Evolutionary conservation across 2,888 invertebrate species (phyloP).

Genomic region (Glaucopsyche alexis): DNA sequence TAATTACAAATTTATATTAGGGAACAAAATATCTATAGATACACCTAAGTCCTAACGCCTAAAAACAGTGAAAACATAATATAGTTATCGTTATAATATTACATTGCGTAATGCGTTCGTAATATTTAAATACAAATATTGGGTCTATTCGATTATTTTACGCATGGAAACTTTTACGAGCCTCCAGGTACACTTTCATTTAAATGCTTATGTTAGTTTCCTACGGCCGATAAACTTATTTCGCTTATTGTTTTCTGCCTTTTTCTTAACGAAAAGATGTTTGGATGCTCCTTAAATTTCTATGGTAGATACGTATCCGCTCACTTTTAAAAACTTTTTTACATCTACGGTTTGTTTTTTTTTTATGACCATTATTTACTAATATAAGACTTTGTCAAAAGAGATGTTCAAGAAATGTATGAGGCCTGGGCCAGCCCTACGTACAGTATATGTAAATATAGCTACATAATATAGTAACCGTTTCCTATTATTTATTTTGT

Average conservation of each 20-base stretch:
- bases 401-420: too few species aligned
- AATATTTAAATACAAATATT: slow-evolving; percentile 8
- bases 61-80: not conserved
- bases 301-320: not conserved
- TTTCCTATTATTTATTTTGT: too few species aligned
- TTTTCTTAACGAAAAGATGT: not conserved
- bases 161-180: slow-evolving; percentile 32
- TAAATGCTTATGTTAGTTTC: slow-evolving; percentile 34
- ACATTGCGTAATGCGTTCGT: not conserved
- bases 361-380: not conserved
- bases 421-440: too few species aligned
- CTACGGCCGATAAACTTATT: slow-evolving; percentile 8
- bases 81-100: not conserved
- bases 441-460: too few species aligned
- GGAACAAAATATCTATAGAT: not conserved
- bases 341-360: not conserved
- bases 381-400: too few species aligned
- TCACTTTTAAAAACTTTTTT: not conserved
- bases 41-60: not conserved
- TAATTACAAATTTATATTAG: too few species aligned
- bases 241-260: slow-evolving; percentile 18
- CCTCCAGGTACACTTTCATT: slow-evolving; percentile 36
- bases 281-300: not conserved
- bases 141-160: slow-evolving; percentile 17
- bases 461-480: too few species aligned